Conservation (phyloP, 2,113 vertebrate genomes). For the Parus major region DNA sequence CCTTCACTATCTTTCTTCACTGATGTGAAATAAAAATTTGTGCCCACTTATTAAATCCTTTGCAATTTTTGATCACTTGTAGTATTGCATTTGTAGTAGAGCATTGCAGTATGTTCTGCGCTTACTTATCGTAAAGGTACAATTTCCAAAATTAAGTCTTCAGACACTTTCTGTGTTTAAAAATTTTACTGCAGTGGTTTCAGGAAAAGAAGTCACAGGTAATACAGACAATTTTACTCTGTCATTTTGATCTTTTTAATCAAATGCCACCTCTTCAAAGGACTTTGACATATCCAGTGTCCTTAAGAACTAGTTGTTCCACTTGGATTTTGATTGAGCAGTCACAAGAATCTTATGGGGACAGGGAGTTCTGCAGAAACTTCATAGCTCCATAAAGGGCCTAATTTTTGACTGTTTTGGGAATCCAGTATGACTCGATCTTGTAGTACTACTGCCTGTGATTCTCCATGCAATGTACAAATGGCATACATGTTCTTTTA, state of each 20-base stretch:
- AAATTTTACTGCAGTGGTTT: background rate
- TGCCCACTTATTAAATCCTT: background rate
- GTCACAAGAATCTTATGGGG: background rate
- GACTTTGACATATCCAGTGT: background rate
- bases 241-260: constrained; percentile 9
- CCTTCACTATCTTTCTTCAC: background rate
- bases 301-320: background rate
- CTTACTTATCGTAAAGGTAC: background rate
- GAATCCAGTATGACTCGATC: background rate
- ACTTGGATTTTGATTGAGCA: background rate
- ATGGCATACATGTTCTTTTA: background rate
- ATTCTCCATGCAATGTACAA: background rate
- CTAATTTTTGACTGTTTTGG: background rate
- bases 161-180: background rate
- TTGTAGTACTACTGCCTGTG: background rate
- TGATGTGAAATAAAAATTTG: background rate
- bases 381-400: background rate
- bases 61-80: background rate
- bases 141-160: background rate
- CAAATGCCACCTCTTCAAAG: background rate
- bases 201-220: background rate
- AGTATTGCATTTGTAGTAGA: too few species aligned
- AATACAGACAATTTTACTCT: background rate
- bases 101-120: background rate
- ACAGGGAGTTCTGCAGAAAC: background rate